phyloP scores from a whole-genome alignment of 2,113 vertebrate species.

The Vidua macroura region DNA sequence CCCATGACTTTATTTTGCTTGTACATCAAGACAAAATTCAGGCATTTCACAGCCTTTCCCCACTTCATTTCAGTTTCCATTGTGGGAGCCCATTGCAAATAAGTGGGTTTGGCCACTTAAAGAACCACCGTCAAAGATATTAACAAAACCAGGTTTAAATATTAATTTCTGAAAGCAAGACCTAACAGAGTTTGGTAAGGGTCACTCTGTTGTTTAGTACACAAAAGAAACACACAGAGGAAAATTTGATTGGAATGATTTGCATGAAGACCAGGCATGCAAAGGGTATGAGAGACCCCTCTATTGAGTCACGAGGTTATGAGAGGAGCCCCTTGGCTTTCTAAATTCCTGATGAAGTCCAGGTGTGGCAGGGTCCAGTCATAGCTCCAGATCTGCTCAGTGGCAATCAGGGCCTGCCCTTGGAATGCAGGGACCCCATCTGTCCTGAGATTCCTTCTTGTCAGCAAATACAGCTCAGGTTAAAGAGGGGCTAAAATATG shows the following conservation, averaged over 20 bases:
- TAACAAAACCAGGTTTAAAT: not conserved
- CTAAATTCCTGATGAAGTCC: not conserved
- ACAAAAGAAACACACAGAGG: not conserved
- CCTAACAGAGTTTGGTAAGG: not conserved
- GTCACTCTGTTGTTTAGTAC: not conserved
- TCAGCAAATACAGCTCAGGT: not conserved
- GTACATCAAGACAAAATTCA: not conserved
- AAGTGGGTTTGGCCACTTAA: not conserved
- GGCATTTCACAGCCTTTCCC: not conserved
- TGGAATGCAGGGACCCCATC: not conserved
- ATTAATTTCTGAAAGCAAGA: not conserved
- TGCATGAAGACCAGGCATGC: not conserved
- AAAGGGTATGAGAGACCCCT: not conserved
- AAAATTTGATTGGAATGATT: not conserved
- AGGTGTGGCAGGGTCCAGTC: too few species aligned
- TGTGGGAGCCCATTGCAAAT: not conserved
- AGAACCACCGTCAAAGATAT: not conserved
- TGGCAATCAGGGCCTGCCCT: not conserved
- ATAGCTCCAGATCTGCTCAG: not conserved
- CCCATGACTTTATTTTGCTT: not conserved
- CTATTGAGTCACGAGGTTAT: fast-evolving
- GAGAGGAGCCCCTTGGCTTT: not conserved
- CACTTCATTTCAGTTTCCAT: not conserved
- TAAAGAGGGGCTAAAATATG: not conserved
- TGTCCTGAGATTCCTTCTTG: not conserved